These are phyloP conservation scores for Pristis pectinata DNA, from an alignment of 2,797 vertebrate species.

Conservation along the genomic window DNA sequence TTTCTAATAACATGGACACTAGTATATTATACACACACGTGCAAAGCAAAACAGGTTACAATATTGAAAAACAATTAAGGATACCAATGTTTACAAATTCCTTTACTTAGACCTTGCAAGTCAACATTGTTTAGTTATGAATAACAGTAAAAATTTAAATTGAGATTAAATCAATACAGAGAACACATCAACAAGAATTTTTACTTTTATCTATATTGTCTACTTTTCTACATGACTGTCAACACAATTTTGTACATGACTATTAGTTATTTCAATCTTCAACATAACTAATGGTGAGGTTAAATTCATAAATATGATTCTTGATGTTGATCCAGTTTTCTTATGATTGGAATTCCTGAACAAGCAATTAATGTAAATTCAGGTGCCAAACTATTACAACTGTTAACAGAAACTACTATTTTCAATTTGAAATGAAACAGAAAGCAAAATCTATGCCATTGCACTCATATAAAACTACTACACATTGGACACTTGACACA, in stretches of 20 bases:
- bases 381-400: background rate
- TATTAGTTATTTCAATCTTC: background rate
- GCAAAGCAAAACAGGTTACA: background rate
- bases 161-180: background rate
- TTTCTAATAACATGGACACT: background rate
- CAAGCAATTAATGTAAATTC: background rate
- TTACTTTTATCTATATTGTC: background rate
- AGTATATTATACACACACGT: background rate
- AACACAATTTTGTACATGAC: slow-evolving; percentile 11
- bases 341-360: background rate
- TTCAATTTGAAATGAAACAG: too few species aligned
- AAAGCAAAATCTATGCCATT: background rate
- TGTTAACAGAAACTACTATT: background rate
- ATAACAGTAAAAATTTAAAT: background rate
- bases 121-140: background rate
- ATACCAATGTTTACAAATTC: background rate
- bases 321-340: background rate
- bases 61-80: background rate
- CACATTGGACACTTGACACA: background rate
- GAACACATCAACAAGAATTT: slow-evolving; percentile 9
- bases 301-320: background rate
- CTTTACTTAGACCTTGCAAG: background rate
- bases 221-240: background rate
- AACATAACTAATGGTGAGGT: background rate
- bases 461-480: background rate